Conservation (phyloP, 2,113 vertebrate genomes). For the Mastomys natalensis region DNA sequence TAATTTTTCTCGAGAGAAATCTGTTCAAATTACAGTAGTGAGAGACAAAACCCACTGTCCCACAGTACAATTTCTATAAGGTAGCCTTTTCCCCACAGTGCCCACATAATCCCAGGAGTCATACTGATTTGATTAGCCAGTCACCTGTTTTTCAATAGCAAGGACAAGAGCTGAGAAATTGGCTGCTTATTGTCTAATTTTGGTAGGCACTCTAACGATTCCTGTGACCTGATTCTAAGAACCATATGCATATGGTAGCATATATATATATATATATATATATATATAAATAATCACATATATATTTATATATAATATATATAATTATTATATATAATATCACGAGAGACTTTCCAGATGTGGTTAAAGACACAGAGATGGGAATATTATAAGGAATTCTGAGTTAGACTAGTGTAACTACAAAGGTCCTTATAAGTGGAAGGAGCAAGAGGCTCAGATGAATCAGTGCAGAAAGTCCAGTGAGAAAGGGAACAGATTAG, state of each 20-base stretch:
- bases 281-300: no score
- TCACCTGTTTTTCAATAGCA: not conserved
- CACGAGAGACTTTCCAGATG: not conserved
- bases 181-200: not conserved
- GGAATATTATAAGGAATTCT: not conserved
- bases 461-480: not conserved
- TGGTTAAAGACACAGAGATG: not conserved
- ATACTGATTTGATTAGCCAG: not conserved
- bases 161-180: not conserved
- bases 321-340: no score
- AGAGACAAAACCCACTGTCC: rapidly evolving
- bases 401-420: rapidly evolving
- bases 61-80: not conserved
- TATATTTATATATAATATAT: no score
- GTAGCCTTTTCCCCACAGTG: not conserved
- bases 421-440: not conserved
- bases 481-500: not conserved
- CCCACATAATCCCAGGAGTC: not conserved
- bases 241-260: not conserved
- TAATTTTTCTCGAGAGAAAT: not conserved
- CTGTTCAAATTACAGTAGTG: not conserved
- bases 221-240: not conserved
- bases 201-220: no score
- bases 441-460: not conserved
- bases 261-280: no score